These are phyloP conservation scores for Phrixothrix hirtus DNA, from an alignment of 2,888 invertebrate genomes.

Conservation along the genomic window DNA sequence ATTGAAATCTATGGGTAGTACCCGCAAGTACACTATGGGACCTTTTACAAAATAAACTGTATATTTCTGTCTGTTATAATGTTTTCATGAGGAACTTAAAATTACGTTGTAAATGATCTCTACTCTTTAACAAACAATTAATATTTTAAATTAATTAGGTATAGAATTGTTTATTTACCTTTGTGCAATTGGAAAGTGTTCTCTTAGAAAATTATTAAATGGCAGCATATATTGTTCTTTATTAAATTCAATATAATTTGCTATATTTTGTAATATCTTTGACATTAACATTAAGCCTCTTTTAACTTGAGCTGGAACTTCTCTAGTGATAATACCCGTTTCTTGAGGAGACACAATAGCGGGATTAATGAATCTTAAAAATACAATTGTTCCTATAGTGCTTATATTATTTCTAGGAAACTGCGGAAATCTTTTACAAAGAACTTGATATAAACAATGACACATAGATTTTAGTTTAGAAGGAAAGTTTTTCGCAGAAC, in stretches of 20 bases:
- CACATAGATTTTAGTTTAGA: constrained; percentile 96
- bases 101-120: too few relatives aligned
- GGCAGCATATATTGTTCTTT: constrained; percentile 98
- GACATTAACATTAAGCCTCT: constrained; percentile 97
- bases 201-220: constrained; percentile 91
- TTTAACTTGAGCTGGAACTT: constrained; percentile 83
- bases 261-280: constrained; percentile 97
- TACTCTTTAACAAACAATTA: too few relatives aligned
- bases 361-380: constrained; percentile 95
- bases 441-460: constrained; percentile 91
- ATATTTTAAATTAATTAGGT: too few relatives aligned
- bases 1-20: too few relatives aligned
- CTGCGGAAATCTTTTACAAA: constrained; percentile 89
- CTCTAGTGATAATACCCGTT: constrained; percentile 89
- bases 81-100: too few relatives aligned
- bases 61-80: too few relatives aligned
- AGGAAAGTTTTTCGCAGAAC: constrained; percentile 90
- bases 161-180: too few relatives aligned
- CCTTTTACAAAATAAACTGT: too few relatives aligned
- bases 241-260: constrained; percentile 96
- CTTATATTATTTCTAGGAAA: constrained; percentile 91
- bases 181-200: constrained; percentile 90
- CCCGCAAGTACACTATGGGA: too few relatives aligned
- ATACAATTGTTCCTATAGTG: constrained; percentile 96
- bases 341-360: constrained; percentile 98